Percentiles rank a stretch among this genome's conserved stretches.
Conservation (phyloP, 2,888 invertebrate species). For the Agrochola circellaris region DNA sequence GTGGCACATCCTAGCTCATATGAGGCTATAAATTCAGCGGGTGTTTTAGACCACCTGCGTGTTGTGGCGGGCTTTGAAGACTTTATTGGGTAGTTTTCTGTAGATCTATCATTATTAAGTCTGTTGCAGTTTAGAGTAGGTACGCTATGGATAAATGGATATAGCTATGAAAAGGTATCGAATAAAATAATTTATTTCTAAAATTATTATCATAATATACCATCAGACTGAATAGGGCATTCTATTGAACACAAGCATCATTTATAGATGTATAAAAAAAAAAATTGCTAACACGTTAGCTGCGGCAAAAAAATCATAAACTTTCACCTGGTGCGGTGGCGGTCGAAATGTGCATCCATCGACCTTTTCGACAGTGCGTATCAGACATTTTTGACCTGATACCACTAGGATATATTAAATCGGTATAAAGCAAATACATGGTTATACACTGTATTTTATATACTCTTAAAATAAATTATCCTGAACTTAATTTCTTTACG, state of each 20-base stretch:
- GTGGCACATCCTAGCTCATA: constrained; percentile 55
- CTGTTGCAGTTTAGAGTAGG: background rate
- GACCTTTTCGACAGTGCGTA: no score
- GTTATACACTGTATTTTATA: no score
- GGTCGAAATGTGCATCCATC: no score
- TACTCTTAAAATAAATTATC: no score
- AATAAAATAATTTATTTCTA: background rate
- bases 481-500: no score
- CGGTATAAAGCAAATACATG: no score
- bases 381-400: no score
- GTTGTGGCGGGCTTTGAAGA: constrained; percentile 54
- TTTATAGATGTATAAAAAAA: no score
- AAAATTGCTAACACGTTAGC: background rate
- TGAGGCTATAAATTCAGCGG: constrained; percentile 66
- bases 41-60: constrained; percentile 58
- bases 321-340: no score
- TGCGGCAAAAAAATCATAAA: no score
- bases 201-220: background rate
- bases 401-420: no score
- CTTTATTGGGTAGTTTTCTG: constrained; percentile 30
- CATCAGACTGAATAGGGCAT: background rate
- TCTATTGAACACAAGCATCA: background rate
- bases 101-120: no score
- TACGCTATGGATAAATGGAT: background rate
- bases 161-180: background rate